Conservation (phyloP, 2,888 invertebrate genomes). For the Stenchaetothrips biformis region DNA sequence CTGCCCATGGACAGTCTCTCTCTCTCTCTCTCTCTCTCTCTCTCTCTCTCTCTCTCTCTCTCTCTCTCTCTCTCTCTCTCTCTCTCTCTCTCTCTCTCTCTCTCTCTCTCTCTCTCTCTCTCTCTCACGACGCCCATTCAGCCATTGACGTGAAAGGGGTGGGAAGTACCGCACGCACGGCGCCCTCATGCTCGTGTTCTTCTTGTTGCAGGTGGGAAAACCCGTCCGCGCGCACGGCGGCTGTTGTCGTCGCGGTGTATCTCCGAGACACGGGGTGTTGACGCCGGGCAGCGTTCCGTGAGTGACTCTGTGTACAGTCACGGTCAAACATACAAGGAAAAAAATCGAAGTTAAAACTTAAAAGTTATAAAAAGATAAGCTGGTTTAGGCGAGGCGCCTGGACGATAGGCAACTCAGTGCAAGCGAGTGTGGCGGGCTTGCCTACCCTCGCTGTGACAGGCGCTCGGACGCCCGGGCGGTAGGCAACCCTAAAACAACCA, state of each 20-base stretch:
- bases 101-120: background rate
- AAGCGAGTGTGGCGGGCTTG: background rate
- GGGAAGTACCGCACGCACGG: background rate
- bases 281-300: background rate
- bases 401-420: background rate
- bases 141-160: slow-evolving; percentile 13
- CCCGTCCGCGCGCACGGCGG: background rate
- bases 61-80: no score
- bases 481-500: no score
- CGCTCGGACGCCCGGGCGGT: background rate
- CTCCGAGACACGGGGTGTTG: background rate
- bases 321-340: background rate
- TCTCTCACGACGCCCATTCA: background rate
- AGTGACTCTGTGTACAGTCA: background rate
- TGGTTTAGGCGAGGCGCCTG: background rate
- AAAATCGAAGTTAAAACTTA: background rate
- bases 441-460: background rate
- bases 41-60: no score
- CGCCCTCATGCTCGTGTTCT: background rate
- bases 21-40: no score
- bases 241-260: background rate
- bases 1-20: no score
- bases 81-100: no score
- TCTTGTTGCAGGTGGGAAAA: slow-evolving; percentile 16
- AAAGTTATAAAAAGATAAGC: background rate